These are phyloP conservation scores for Malthinus seriepunctatus DNA, from an alignment of 2,888 invertebrate genomes.

Conservation along the genomic window DNA sequence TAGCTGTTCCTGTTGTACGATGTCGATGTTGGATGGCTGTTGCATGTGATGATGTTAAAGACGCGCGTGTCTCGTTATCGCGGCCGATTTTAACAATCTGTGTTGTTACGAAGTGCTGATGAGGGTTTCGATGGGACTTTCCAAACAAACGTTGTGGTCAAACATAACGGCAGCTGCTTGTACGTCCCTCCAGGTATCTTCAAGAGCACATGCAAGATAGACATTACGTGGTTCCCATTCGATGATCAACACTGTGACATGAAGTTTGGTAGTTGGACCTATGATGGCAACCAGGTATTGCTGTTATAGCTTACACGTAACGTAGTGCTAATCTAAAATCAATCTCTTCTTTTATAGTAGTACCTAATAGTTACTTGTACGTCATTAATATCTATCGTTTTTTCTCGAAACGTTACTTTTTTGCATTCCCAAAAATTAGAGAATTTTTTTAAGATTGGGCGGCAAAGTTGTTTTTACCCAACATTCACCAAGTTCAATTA, in stretches of 20 bases:
- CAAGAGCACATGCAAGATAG: constrained; percentile 99
- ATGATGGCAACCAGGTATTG: constrained; percentile 93
- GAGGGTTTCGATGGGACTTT: constrained; percentile 99
- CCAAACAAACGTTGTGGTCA: constrained; percentile 99
- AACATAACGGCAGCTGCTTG: constrained; percentile 97
- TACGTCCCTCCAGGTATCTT: constrained; percentile 99
- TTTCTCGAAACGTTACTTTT: too few relatives aligned
- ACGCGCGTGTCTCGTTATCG: constrained; percentile 36
- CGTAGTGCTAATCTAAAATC: too few relatives aligned
- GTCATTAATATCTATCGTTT: too few relatives aligned
- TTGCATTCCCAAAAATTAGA: too few relatives aligned
- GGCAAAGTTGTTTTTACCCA: too few relatives aligned
- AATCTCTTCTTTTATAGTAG: too few relatives aligned
- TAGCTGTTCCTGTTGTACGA: constrained; percentile 38
- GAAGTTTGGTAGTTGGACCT: constrained; percentile 99
- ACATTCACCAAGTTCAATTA: too few relatives aligned
- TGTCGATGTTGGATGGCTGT: constrained; percentile 47
- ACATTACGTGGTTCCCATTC: constrained; percentile 99
- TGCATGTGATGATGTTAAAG: constrained; percentile 43
- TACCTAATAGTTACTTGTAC: too few relatives aligned
- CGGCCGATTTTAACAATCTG: constrained; percentile 51
- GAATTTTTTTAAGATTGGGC: too few relatives aligned
- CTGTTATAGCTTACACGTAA: constrained; percentile 26
- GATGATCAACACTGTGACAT: constrained; percentile 99
- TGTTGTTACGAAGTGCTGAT: constrained; percentile 84